Evolutionary conservation across 2,113 vertebrate species (phyloP).

Genomic region (Lophotis ruficrista): DNA sequence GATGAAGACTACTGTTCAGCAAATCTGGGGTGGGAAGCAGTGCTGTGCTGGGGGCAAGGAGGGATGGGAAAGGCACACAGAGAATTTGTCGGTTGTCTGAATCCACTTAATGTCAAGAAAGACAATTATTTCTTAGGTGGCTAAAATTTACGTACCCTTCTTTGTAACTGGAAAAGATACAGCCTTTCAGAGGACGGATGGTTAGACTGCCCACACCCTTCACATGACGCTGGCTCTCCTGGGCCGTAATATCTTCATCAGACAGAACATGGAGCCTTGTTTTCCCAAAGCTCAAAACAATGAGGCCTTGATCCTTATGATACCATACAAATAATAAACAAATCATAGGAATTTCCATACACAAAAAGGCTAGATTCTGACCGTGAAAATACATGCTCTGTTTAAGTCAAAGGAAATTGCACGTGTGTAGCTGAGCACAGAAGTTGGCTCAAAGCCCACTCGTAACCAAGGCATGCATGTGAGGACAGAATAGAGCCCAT

Average conservation of each 20-base stretch:
- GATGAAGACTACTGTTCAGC: not conserved
- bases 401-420: constrained; percentile 27
- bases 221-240: not conserved
- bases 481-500: constrained; percentile 33
- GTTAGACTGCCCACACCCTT: not conserved
- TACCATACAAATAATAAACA: not conserved
- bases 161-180: not conserved
- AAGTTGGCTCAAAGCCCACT: constrained; percentile 7
- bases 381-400: not conserved
- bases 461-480: not conserved
- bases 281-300: not conserved
- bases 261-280: not conserved
- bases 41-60: not conserved
- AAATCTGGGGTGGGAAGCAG: not conserved
- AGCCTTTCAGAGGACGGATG: accelerated
- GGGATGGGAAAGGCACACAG: not conserved
- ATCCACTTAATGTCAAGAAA: not conserved
- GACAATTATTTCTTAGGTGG: not conserved
- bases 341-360: not conserved
- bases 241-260: accelerated
- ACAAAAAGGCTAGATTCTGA: not conserved
- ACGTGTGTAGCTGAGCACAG: constrained; percentile 4
- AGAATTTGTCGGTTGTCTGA: not conserved
- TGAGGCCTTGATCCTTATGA: not conserved
- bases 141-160: accelerated